These are phyloP conservation scores for Cydia fagiglandana DNA, from an alignment of 1,140 invertebrate species.

Conservation along the genomic window DNA sequence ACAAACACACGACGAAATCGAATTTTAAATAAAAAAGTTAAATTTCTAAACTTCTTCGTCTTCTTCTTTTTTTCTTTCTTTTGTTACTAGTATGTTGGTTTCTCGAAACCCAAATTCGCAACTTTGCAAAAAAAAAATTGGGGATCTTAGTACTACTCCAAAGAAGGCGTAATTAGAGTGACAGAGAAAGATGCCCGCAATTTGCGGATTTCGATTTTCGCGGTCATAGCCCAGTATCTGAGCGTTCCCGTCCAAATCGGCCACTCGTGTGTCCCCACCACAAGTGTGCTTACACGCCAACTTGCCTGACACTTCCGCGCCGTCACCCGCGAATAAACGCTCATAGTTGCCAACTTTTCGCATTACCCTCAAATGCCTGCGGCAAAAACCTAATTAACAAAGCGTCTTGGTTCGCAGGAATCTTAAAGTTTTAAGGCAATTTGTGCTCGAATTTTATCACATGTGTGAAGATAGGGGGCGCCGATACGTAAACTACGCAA, in stretches of 20 bases:
- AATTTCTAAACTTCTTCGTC: too few species aligned
- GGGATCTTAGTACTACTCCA: too few species aligned
- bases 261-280: not conserved
- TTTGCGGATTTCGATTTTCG: too few species aligned
- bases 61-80: too few species aligned
- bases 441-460: conserved; percentile 6
- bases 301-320: conserved; percentile 26
- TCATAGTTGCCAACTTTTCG: conserved; percentile 23
- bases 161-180: too few species aligned
- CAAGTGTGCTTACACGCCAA: conserved; percentile 28
- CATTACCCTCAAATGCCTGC: conserved; percentile 27
- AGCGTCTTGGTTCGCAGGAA: conserved; percentile 26
- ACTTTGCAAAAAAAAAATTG: too few species aligned
- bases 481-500: not conserved
- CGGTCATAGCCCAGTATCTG: not conserved
- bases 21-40: not conserved
- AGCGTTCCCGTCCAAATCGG: not conserved
- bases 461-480: conserved; percentile 7
- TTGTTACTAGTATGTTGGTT: too few species aligned
- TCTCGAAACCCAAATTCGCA: too few species aligned
- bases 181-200: too few species aligned
- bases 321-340: conserved; percentile 28
- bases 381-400: conserved; percentile 31
- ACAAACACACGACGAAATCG: not conserved
- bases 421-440: conserved; percentile 22